Evolutionary conservation across 2,888 invertebrate genomes (phyloP).

Genomic region (Timema podura): DNA sequence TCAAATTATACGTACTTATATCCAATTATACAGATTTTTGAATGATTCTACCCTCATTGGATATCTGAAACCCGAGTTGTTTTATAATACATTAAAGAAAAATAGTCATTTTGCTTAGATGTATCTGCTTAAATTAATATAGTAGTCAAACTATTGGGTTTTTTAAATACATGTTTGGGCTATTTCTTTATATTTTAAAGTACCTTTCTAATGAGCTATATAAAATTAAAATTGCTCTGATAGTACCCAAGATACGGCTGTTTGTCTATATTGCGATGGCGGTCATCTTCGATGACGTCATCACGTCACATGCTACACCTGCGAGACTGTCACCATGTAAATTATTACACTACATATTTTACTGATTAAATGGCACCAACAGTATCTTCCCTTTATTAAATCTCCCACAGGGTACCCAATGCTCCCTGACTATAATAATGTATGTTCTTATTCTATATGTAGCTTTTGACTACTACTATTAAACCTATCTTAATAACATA

Average conservation of each 20-base stretch:
- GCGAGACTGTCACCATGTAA: background rate
- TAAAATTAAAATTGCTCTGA: background rate
- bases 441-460: too few species aligned
- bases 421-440: too few species aligned
- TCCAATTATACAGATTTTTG: background rate
- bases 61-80: background rate
- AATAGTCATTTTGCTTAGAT: background rate
- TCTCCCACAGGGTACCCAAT: slow-evolving; percentile 2
- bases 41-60: background rate
- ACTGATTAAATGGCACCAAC: background rate
- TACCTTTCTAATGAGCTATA: slow-evolving; percentile 4
- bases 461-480: too few species aligned
- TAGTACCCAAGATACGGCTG: slow-evolving; percentile 1
- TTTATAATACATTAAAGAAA: slow-evolving; percentile 10
- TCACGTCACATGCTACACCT: slow-evolving; percentile 6
- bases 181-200: background rate
- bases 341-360: slow-evolving; percentile 5
- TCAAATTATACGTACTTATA: background rate
- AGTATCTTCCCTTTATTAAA: slow-evolving; percentile 5
- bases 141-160: background rate
- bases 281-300: slow-evolving; percentile 3
- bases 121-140: background rate
- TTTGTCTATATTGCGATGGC: background rate
- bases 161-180: slow-evolving; percentile 10
- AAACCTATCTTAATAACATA: too few species aligned